Percentiles rank a stretch among this genome's conserved stretches.
phyloP scores from a whole-genome alignment of 2,113 vertebrate species.

The Urocynchramus pylzowi region DNA sequence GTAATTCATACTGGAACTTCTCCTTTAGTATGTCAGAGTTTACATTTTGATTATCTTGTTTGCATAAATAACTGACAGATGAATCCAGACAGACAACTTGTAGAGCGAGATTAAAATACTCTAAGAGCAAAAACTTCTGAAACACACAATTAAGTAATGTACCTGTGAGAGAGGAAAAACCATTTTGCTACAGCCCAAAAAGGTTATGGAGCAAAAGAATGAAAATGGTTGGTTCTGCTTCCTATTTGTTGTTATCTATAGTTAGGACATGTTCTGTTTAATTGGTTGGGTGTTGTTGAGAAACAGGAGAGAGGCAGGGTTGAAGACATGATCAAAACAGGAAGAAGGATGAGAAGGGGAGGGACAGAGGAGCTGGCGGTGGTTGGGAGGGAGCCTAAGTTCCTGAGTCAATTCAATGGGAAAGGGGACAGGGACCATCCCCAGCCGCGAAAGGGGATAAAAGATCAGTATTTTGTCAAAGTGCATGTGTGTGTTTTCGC shows the following conservation, averaged over 20 bases:
- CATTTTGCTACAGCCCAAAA: background rate
- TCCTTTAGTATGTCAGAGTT: background rate
- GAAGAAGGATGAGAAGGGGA: background rate
- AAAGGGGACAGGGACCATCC: background rate
- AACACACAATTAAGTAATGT: background rate
- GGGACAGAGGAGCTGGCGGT: background rate
- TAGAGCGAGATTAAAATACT: background rate
- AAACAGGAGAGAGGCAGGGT: background rate
- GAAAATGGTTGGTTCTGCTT: background rate
- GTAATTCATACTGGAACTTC: background rate
- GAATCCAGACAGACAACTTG: background rate
- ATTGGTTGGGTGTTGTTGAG: background rate
- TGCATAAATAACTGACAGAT: background rate
- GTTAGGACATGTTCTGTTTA: background rate
- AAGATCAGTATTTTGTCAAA: too few species aligned
- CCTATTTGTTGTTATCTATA: background rate
- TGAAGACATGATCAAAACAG: background rate
- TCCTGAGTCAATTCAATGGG: background rate
- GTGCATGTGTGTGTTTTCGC: accelerated
- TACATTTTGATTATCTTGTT: background rate
- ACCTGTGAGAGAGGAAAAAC: background rate
- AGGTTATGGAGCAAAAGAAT: background rate
- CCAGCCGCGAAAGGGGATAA: too few species aligned
- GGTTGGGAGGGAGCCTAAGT: background rate
- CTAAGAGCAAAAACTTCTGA: background rate